Evolutionary conservation across 2,888 invertebrate species (phyloP).

Genomic region (Pterobdella sp.): DNA sequence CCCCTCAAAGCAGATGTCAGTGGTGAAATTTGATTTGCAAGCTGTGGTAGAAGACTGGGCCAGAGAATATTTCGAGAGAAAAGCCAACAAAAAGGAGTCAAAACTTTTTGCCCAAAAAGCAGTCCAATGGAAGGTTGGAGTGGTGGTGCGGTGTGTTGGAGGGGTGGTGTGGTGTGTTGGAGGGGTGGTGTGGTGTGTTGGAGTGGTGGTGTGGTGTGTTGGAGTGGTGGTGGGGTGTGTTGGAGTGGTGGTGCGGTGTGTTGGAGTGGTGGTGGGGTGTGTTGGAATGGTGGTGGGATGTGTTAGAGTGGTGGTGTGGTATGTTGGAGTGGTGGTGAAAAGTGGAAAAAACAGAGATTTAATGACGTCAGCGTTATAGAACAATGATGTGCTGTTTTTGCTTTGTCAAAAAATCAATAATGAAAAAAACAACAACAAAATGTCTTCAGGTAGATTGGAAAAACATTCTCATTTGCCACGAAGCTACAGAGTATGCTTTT

Average conservation of each 20-base stretch:
- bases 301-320: background rate
- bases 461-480: background rate
- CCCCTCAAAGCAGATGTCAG: background rate
- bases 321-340: background rate
- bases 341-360: background rate
- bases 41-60: slow-evolving; percentile 49
- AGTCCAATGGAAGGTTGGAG: slow-evolving; percentile 46
- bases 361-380: background rate
- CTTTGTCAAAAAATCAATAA: background rate
- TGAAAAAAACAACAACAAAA: background rate
- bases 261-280: background rate
- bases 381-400: background rate
- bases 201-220: background rate
- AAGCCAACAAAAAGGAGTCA: slow-evolving; percentile 45
- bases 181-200: background rate
- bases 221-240: background rate
- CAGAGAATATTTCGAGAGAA: slow-evolving; percentile 46
- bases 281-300: background rate
- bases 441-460: background rate
- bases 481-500: background rate
- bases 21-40: slow-evolving; percentile 42
- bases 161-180: background rate
- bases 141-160: too few relatives aligned
- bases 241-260: too few relatives aligned
- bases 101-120: slow-evolving; percentile 42